phyloP scores from a whole-genome alignment of 2,113 vertebrate genomes.

The Lampris incognitus region DNA sequence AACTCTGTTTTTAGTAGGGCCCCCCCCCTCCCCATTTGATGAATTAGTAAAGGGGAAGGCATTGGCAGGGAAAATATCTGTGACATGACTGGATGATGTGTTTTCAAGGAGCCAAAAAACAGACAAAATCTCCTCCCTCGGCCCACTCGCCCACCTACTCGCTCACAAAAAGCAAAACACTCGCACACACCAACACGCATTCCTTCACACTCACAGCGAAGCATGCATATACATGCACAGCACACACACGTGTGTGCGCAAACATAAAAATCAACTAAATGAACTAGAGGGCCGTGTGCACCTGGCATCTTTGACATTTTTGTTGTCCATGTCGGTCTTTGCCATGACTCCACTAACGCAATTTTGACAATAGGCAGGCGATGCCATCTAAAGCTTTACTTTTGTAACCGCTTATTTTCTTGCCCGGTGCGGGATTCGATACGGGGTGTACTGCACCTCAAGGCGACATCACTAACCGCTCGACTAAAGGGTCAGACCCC shows the following conservation, averaged over 20 bases:
- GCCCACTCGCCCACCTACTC: background rate
- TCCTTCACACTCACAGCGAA: too few species aligned
- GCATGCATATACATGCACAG: background rate
- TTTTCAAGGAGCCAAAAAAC: constrained; percentile 12
- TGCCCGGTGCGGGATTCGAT: too few species aligned
- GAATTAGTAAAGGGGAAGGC: constrained; percentile 46
- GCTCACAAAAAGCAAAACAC: background rate
- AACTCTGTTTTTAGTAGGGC: constrained; percentile 57
- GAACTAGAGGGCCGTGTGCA: background rate
- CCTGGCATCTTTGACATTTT: constrained; percentile 33
- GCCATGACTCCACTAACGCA: constrained; percentile 30
- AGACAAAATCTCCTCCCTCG: background rate
- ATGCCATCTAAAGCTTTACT: constrained; percentile 46
- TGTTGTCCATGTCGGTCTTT: constrained; percentile 37
- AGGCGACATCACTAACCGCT: too few species aligned
- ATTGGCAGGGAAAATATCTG: constrained; percentile 27
- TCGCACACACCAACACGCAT: background rate
- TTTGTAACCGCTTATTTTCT: constrained; percentile 10
- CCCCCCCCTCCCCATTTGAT: constrained; percentile 43
- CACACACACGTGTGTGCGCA: background rate
- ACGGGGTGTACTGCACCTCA: too few species aligned
- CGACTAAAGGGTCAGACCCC: too few species aligned
- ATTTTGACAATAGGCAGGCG: constrained; percentile 57
- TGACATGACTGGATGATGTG: constrained; percentile 23
- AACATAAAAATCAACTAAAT: background rate